phyloP scores from a whole-genome alignment of 37 sponge, comb jelly and placozoan species.

The Petrosia ficiformis region DNA sequence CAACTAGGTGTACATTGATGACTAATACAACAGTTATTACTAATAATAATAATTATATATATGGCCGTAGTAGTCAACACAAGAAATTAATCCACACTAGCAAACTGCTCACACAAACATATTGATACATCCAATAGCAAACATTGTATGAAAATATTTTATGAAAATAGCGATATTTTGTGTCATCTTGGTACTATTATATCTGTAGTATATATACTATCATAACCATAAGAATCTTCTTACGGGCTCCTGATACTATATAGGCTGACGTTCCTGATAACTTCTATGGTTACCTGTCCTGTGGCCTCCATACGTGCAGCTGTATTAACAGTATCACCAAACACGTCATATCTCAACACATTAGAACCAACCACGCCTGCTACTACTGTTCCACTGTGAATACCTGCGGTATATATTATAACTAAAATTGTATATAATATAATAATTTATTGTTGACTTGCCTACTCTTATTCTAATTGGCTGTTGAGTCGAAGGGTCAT shows the following conservation, averaged over 20 bases:
- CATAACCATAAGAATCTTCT: no score
- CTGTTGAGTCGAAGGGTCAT: constrained; percentile 48
- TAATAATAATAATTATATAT: no score
- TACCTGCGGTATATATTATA: constrained; percentile 28
- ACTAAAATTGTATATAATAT: not conserved
- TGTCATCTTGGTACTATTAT: no score
- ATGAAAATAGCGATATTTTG: no score
- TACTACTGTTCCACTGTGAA: constrained; percentile 62
- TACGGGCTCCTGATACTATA: no score
- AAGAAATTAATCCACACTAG: no score
- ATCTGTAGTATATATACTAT: no score
- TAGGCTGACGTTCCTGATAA: not conserved
- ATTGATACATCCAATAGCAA: no score
- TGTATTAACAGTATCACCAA: constrained; percentile 63
- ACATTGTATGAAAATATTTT: no score
- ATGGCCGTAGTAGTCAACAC: no score
- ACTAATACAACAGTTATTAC: no score
- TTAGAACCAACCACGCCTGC: constrained; percentile 55
- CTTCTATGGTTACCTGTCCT: constrained; percentile 25
- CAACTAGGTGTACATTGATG: not conserved
- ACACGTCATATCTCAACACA: constrained; percentile 50
- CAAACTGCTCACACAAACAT: no score
- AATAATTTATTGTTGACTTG: constrained; percentile 12
- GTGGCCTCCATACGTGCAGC: constrained; percentile 67
- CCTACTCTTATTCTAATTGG: constrained; percentile 54